phyloP scores from a whole-genome alignment of 1,140 invertebrate species.

The Neotoxoptera formosana region DNA sequence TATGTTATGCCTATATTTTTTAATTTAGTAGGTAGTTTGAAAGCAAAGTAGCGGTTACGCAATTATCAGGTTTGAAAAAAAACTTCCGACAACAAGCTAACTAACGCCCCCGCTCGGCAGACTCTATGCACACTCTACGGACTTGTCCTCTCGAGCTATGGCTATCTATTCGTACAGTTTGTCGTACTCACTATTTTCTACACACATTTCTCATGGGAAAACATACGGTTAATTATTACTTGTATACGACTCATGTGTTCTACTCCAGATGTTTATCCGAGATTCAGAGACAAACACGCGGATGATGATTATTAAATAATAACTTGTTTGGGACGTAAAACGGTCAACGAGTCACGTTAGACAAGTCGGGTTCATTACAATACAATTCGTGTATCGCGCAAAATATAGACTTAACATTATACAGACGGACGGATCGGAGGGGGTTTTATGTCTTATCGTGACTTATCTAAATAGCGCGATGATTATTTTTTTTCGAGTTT shows the following conservation, averaged over 20 bases:
- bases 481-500: conserved; percentile 5
- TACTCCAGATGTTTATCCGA: conserved; percentile 25
- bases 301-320: conserved; percentile 45
- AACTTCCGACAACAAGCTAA: conserved; percentile 2
- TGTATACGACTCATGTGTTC: background rate
- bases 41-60: background rate
- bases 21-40: background rate
- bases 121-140: background rate
- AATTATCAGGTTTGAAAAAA: conserved; percentile 19
- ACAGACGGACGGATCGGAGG: background rate
- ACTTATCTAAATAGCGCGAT: conserved; percentile 28
- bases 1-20: background rate
- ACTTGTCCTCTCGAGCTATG: background rate
- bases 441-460: conserved; percentile 30
- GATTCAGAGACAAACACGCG: background rate
- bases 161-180: background rate
- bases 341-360: conserved; percentile 28
- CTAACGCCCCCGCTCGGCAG: background rate
- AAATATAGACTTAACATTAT: background rate
- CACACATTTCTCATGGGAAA: conserved; percentile 17
- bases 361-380: conserved; percentile 34
- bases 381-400: background rate
- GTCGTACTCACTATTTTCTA: background rate
- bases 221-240: background rate
- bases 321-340: conserved; percentile 36